A percentile compares a stretch with the other conserved stretches of the same genome.
Conservation (phyloP, 2,888 invertebrate genomes). For the Schrankia costaestrigalis region DNA sequence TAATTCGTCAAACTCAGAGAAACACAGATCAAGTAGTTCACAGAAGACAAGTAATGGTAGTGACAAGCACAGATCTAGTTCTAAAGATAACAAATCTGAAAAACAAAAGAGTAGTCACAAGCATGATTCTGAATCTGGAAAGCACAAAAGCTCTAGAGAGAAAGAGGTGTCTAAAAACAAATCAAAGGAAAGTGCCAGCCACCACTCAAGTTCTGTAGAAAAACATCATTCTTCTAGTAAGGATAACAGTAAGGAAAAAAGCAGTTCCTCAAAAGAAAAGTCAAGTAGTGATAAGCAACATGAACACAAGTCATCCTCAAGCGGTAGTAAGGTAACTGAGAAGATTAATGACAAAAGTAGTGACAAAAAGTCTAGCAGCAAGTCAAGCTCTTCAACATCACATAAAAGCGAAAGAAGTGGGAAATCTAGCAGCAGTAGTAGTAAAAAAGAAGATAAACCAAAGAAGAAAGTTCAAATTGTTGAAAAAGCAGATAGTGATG, state of each 20-base stretch:
- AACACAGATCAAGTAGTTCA: conserved; percentile 36
- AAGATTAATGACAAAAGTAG: conserved; percentile 44
- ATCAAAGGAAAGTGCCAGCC: conserved; percentile 46
- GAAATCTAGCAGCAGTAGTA: conserved; percentile 55
- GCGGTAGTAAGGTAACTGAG: conserved; percentile 48
- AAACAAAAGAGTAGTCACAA: conserved; percentile 39
- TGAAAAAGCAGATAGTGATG: conserved; percentile 66
- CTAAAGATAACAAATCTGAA: conserved; percentile 34
- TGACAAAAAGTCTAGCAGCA: conserved; percentile 58
- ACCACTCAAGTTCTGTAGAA: conserved; percentile 57
- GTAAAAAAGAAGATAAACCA: conserved; percentile 65
- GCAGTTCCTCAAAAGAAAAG: conserved; percentile 64
- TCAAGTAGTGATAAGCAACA: conserved; percentile 61
- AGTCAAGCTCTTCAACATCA: conserved; percentile 56
- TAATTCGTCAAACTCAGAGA: conserved; percentile 32
- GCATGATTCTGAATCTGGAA: conserved; percentile 32
- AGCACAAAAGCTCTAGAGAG: conserved; percentile 47
- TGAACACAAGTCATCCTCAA: conserved; percentile 42
- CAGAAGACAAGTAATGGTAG: conserved; percentile 42
- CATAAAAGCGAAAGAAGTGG: conserved; percentile 41
- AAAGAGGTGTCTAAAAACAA: conserved; percentile 50
- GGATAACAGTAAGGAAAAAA: conserved; percentile 60
- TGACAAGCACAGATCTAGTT: conserved; percentile 44
- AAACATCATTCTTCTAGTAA: conserved; percentile 62
- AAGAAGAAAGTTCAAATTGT: conserved; percentile 59